Evolutionary conservation across 2,888 invertebrate species (phyloP).

Genomic region (Pteria penguin): DNA sequence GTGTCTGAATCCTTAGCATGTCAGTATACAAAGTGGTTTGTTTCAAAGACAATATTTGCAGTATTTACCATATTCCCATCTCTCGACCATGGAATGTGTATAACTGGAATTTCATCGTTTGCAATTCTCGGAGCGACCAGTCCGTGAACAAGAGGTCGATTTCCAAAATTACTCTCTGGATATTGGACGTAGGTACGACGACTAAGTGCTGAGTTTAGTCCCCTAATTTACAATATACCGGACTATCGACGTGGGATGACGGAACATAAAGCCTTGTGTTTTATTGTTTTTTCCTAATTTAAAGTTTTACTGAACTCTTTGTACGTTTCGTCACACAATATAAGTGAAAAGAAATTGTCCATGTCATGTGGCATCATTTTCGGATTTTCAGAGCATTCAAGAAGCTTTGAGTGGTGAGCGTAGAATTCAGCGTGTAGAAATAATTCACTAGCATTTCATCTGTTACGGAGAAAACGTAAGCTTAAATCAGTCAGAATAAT

Average conservation of each 20-base stretch:
- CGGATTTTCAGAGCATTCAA: not conserved
- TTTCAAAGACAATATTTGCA: conserved; percentile 3
- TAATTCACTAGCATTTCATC: not conserved
- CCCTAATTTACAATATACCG: no score
- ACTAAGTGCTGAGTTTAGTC: no score
- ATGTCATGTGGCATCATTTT: not conserved
- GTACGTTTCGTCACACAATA: no score
- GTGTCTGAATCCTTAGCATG: not conserved
- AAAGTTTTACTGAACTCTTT: no score
- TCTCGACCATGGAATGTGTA: not conserved
- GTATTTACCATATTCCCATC: conserved; percentile 9
- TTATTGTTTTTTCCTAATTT: no score
- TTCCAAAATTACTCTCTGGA: not conserved
- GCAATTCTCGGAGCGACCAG: not conserved
- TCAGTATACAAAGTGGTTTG: conserved; percentile 1
- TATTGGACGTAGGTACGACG: not conserved
- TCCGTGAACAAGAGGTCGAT: not conserved
- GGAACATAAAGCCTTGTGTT: no score
- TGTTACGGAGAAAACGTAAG: not conserved
- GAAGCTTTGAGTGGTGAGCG: not conserved
- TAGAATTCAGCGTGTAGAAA: conserved; percentile 6
- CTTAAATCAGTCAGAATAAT: no score
- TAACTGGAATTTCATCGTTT: not conserved
- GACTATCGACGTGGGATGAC: no score
- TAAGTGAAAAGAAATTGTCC: no score